Conservation (phyloP, 2,888 invertebrate species). For the Tuberolachnus salignus region DNA sequence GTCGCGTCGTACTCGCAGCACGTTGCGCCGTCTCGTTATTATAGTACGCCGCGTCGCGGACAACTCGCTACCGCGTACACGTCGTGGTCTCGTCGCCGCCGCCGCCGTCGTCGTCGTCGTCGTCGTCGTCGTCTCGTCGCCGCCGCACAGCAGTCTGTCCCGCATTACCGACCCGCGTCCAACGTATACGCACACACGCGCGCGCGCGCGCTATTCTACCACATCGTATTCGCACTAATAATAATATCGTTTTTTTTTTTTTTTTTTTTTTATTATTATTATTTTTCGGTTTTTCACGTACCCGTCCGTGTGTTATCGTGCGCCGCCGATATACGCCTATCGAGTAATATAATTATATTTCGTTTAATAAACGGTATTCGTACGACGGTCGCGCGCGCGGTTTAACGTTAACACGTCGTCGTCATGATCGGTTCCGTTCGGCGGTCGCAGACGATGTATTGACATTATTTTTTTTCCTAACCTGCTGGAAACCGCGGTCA, state of each 20-base stretch:
- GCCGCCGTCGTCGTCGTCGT: slow-evolving; percentile 7
- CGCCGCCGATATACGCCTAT: background rate
- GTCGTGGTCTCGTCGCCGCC: slow-evolving; percentile 34
- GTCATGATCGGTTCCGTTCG: too few relatives aligned
- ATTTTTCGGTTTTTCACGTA: too few relatives aligned
- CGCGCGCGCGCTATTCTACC: background rate
- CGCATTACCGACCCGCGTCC: slow-evolving; percentile 50
- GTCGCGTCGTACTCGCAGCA: slow-evolving; percentile 13
- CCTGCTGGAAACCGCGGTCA: too few relatives aligned
- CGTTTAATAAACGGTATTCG: too few relatives aligned
- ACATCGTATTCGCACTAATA: background rate
- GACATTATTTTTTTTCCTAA: too few relatives aligned
- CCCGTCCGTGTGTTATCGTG: background rate
- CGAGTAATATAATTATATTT: background rate
- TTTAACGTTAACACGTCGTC: too few relatives aligned
- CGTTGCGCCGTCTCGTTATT: background rate
- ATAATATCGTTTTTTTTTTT: background rate
- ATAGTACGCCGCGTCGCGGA: slow-evolving; percentile 48
- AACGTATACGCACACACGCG: slow-evolving; percentile 8
- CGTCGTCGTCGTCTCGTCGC: slow-evolving; percentile 8
- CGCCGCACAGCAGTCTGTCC: slow-evolving; percentile 40
- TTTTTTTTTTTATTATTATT: background rate
- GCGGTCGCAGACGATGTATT: too few relatives aligned
- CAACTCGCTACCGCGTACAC: slow-evolving; percentile 47
- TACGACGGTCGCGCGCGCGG: too few relatives aligned